Evolutionary conservation across 2,888 invertebrate species (phyloP), one percentile per base, ranked within the genome.

Genomic region (Rotaria socialis): DNA sequence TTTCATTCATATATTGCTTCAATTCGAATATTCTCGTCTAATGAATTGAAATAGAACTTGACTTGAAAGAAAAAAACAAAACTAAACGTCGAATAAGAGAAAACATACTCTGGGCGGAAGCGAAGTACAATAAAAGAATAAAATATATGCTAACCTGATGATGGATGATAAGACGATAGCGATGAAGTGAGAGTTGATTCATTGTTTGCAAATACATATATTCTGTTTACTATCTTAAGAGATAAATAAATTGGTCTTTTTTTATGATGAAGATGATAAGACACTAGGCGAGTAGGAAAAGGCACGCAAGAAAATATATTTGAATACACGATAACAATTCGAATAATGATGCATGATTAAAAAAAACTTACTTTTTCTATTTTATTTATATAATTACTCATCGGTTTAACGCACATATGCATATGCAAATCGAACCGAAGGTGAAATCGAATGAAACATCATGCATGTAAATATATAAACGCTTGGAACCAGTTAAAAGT

Each of bases 161-260:
- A 67, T 19, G 19, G 35, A 67, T 35, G 67, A 67, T 67, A 67
- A 67, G 35, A 67, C 16, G 16, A 67, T 67, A 67, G 19, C 5
- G 35, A 24, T 67, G 7, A 35, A 35, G 35, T 67, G 35, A 41
- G 35, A 67, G 67, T 67, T 19, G 67, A 67, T 67, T 60, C 27
- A 60, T 27, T 27, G 58, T 60, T 11, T 60, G 24, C 10, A 27
- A 24, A 60, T 60, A 60, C 35, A 35, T 60, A 27, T 11, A 27
- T 67, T 35, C 35, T 67, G 19, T 67, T 67, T 67, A 67, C 35
- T 14, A 67, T 67, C 67, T 41, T 67, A 67, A 67, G 67, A 67
- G 67, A 67, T 67, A 67, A 67, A 35, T 67, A 67, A 14, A 41
- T 67, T 67, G 67, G 7, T 67, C 24, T 3, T 35, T 67, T 10